These are phyloP conservation scores for Chloroceryle inda DNA, from an alignment of 2,797 vertebrate genomes.

Conservation along the genomic window DNA sequence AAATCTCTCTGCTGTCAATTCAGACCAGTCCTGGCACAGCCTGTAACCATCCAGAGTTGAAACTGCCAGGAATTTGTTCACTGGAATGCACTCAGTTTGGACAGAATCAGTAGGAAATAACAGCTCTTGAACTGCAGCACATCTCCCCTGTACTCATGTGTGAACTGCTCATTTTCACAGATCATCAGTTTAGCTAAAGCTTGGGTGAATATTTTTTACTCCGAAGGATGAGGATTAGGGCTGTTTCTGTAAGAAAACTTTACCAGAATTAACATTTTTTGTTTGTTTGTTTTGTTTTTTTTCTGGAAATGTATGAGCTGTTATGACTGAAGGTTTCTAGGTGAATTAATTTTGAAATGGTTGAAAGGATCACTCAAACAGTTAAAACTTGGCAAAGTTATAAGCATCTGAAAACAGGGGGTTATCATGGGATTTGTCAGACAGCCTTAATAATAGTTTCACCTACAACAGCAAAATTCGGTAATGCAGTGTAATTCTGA, in stretches of 20 bases:
- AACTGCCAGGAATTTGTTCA: constrained; percentile 73
- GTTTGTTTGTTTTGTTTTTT: neutral
- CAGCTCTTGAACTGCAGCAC: constrained; percentile 70
- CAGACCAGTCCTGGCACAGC: constrained; percentile 57
- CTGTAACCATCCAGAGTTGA: constrained; percentile 67
- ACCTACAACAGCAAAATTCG: constrained; percentile 13
- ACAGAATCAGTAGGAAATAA: constrained; percentile 72
- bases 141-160: constrained; percentile 70
- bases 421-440: constrained; percentile 28
- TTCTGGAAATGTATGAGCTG: neutral
- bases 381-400: constrained; percentile 19
- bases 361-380: neutral
- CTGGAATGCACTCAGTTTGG: constrained; percentile 71
- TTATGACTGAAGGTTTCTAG: neutral
- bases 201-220: constrained; percentile 52
- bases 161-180: constrained; percentile 75
- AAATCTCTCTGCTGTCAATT: constrained; percentile 68
- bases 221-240: neutral
- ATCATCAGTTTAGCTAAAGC: constrained; percentile 65
- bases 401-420: neutral
- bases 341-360: constrained; percentile 25
- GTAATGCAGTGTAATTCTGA: constrained; percentile 45
- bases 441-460: constrained; percentile 54
- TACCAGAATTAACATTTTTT: constrained; percentile 9
- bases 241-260: constrained; percentile 19